These are phyloP conservation scores for Lithophane socia DNA, from an alignment of 2,888 invertebrate genomes.

Conservation along the genomic window DNA sequence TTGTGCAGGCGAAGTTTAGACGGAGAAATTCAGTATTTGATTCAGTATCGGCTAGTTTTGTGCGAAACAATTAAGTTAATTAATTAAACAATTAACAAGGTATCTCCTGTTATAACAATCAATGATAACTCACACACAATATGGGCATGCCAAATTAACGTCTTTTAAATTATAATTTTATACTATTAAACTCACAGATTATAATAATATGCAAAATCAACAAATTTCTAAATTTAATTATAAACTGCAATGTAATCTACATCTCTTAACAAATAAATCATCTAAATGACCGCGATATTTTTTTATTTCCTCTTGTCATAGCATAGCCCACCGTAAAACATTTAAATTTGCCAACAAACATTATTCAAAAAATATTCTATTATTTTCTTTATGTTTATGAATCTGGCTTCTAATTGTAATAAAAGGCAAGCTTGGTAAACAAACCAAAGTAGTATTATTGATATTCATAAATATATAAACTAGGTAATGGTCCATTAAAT, in stretches of 20 bases:
- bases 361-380: conserved; percentile 3
- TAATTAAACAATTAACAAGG: conserved; percentile 2
- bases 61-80: conserved; percentile 35
- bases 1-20: conserved; percentile 27
- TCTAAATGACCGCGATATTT: neutral
- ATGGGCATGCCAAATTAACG: neutral
- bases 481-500: conserved; percentile 17
- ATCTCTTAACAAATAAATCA: neutral
- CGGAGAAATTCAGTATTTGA: conserved; percentile 20
- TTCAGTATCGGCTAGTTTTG: conserved; percentile 40
- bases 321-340: conserved; percentile 11
- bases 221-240: neutral
- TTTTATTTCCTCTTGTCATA: neutral
- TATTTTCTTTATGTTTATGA: neutral
- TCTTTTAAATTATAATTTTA: neutral
- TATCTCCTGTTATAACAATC: conserved; percentile 8
- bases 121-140: neutral
- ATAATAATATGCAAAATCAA: neutral
- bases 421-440: conserved; percentile 17
- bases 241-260: neutral
- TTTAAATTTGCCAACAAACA: conserved; percentile 19
- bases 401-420: conserved; percentile 5
- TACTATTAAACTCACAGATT: neutral
- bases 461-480: neutral
- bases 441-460: neutral